Evolutionary conservation across 2,888 invertebrate species (phyloP), one percentile per base, ranked within the genome.

Genomic region (Alviniconcha strummeri): DNA sequence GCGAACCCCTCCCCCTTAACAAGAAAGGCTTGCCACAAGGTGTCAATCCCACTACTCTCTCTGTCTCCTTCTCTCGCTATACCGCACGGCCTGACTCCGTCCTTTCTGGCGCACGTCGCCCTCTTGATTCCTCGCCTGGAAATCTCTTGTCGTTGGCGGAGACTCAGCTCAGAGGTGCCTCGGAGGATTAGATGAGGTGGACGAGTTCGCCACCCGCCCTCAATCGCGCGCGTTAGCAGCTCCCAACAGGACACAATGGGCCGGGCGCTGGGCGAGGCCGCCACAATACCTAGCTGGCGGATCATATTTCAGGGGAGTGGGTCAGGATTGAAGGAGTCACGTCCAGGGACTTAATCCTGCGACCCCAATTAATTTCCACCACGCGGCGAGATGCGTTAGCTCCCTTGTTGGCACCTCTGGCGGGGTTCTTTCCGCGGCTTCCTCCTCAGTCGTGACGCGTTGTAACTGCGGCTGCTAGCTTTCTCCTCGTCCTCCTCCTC

Each of bases 361-460:
- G 80, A 80, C 83, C 83, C 80, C 83, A 75, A 80, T 83, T 83
- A 80, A 83, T 83, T 83, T 80, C 80, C 79, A 71, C 56, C 67
- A 67, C 67, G 54, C 5, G 64, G 55, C 0, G 54, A 13, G 60
- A 60, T 8, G 60, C 60, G 60, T 60, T 60, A 60, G 60, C 60
- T 60, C 60, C 60, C 60, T 60, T 60, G 60, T 60, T 60, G 13
- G 9, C 60, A 60, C 60, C 60, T 60, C 13, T 60, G 36, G 36
- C 36, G 36, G 36, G 36, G 1, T 36, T 36, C 36, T 36, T 36
- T 36, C 36, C 36, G 36, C 36, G 36, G 36, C 67, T 17, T 17
- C 13, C 67, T n/a, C n/a, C n/a, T 67, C 67, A 36, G 36, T 36
- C 36, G 1, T 36, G 36, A 36, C 36, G 36, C 36, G 36, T 36